phyloP scores from a whole-genome alignment of 2,797 vertebrate species.

The Malurus leucopterus region DNA sequence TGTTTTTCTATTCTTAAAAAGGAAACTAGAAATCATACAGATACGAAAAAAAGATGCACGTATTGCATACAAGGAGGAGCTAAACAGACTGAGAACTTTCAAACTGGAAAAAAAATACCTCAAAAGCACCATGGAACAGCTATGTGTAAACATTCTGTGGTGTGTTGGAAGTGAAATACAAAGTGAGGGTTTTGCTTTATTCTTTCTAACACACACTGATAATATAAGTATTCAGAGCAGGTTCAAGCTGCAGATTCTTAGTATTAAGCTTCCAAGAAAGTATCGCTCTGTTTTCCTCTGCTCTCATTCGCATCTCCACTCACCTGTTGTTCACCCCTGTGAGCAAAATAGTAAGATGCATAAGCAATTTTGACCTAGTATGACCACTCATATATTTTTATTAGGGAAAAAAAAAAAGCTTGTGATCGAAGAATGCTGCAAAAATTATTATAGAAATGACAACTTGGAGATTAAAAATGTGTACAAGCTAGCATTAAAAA shows the following conservation, averaged over 20 bases:
- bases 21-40: neutral
- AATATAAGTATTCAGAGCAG: neutral
- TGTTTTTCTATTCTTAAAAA: neutral
- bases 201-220: neutral
- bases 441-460: neutral
- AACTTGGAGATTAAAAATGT: neutral
- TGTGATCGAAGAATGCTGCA: neutral
- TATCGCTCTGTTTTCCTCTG: neutral
- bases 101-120: neutral
- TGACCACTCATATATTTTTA: neutral
- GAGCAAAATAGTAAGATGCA: neutral
- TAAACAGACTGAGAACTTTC: neutral
- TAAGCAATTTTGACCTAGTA: neutral
- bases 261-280: neutral
- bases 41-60: rapidly evolving
- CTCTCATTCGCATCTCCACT: neutral
- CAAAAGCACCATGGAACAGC: neutral
- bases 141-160: rapidly evolving
- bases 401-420: neutral
- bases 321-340: neutral
- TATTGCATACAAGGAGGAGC: neutral
- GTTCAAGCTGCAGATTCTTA: neutral
- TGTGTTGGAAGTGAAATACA: neutral
- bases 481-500: neutral
- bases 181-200: neutral